A percentile compares a stretch with the other conserved stretches of the same genome.
These are phyloP conservation scores for Achlya flavicornis DNA, from an alignment of 2,888 invertebrate genomes.

Conservation along the genomic window DNA sequence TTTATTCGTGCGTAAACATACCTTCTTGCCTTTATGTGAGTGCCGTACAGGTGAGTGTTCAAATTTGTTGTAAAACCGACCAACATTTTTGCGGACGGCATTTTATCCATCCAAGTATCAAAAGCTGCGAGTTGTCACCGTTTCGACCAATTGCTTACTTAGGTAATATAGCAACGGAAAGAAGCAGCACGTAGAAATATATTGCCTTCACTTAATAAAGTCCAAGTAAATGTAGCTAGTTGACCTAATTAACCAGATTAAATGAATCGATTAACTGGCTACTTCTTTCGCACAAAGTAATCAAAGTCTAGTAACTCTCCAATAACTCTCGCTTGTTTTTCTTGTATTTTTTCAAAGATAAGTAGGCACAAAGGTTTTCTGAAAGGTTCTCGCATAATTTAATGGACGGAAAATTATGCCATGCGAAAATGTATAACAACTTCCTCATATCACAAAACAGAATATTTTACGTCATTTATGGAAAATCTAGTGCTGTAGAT, in stretches of 20 bases:
- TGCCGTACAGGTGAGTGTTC: slow-evolving; percentile 27
- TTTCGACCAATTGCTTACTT: not conserved
- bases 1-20: slow-evolving; percentile 44
- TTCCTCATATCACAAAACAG: not conserved
- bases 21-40: slow-evolving; percentile 24
- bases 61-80: slow-evolving; percentile 15
- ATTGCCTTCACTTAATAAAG: slow-evolving; percentile 3
- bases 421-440: not conserved
- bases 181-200: not conserved
- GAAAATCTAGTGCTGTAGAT: not conserved
- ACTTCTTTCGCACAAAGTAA: slow-evolving; percentile 1
- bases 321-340: not conserved
- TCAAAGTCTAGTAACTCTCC: not conserved
- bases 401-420: too few relatives aligned
- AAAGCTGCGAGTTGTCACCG: not conserved
- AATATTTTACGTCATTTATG: not conserved
- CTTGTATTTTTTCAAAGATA: not conserved
- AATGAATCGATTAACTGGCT: slow-evolving; percentile 2
- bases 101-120: not conserved
- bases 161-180: not conserved
- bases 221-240: not conserved
- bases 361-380: not conserved
- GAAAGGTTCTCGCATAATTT: not conserved
- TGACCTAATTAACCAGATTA: slow-evolving; percentile 7
- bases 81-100: not conserved